phyloP scores from a whole-genome alignment of 2,797 vertebrate genomes.

The Lithobates sylvaticus region DNA sequence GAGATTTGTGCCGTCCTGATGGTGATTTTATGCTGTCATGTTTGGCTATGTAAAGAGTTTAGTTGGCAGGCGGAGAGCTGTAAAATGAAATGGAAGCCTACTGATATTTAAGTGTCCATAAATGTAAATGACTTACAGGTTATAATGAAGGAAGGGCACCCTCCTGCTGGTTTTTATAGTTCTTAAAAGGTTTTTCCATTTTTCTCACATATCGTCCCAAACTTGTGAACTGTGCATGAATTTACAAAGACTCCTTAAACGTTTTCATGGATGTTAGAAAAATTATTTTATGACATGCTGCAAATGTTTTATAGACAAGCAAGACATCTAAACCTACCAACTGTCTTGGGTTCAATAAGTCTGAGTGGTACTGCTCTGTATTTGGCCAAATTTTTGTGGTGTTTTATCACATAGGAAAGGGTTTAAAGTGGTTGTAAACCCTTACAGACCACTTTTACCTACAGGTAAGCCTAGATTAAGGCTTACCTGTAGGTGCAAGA shows the following conservation, averaged over 20 bases:
- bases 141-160: constrained; percentile 5
- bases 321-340: no score
- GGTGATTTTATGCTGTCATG: constrained; percentile 42
- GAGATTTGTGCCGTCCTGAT: not conserved
- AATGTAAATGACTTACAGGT: constrained; percentile 34
- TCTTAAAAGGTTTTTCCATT: constrained; percentile 16
- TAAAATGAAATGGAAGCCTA: constrained; percentile 41
- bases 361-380: no score
- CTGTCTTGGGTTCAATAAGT: no score
- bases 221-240: not conserved
- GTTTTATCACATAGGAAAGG: no score
- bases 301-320: no score
- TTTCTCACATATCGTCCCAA: not conserved
- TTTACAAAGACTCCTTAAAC: not conserved
- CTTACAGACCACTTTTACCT: no score
- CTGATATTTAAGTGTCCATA: constrained; percentile 42
- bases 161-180: constrained; percentile 1
- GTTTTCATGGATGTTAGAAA: not conserved
- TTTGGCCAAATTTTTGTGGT: no score
- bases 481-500: no score
- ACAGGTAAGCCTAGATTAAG: no score
- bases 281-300: not conserved
- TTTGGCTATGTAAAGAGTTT: constrained; percentile 22
- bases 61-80: constrained; percentile 26
- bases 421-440: no score